These are phyloP conservation scores for Scaptomyza parva DNA, from an alignment of 2,888 invertebrate genomes.

Conservation along the genomic window DNA sequence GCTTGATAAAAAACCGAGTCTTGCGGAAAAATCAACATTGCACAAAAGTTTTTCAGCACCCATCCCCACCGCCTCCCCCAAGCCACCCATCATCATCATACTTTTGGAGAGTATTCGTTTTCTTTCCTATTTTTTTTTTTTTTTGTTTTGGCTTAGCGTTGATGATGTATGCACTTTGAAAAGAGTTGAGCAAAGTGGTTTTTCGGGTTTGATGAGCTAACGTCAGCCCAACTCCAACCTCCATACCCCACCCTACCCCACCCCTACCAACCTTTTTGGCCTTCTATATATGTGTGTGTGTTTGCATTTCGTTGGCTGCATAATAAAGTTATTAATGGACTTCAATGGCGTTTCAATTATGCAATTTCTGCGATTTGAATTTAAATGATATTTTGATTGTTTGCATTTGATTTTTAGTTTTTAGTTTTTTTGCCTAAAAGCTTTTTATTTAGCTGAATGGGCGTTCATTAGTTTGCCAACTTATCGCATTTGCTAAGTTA, in stretches of 20 bases:
- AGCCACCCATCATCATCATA: constrained; percentile 12
- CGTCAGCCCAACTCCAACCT: constrained; percentile 48
- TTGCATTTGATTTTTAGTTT: constrained; percentile 38
- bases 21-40: constrained; percentile 80
- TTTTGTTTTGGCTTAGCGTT: constrained; percentile 76
- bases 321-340: constrained; percentile 78
- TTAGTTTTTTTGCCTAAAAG: constrained; percentile 11
- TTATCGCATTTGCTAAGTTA: constrained; percentile 14
- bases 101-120: constrained; percentile 44
- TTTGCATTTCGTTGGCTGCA: constrained; percentile 66
- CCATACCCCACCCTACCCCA: constrained; percentile 4
- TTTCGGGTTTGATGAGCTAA: constrained; percentile 77
- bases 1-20: constrained; percentile 70
- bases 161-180: constrained; percentile 78
- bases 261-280: constrained; percentile 19
- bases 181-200: constrained; percentile 78
- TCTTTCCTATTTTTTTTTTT: constrained; percentile 62
- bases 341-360: constrained; percentile 78
- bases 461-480: constrained; percentile 30
- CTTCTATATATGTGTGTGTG: constrained; percentile 28
- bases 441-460: constrained; percentile 35
- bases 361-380: constrained; percentile 78
- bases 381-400: constrained; percentile 76
- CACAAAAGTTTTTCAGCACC: constrained; percentile 68
- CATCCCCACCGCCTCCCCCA: background rate